Percentiles rank a stretch among this genome's conserved stretches.
Conservation (phyloP, 2,797 vertebrate species). For the Hephaestus fuliginosus region DNA sequence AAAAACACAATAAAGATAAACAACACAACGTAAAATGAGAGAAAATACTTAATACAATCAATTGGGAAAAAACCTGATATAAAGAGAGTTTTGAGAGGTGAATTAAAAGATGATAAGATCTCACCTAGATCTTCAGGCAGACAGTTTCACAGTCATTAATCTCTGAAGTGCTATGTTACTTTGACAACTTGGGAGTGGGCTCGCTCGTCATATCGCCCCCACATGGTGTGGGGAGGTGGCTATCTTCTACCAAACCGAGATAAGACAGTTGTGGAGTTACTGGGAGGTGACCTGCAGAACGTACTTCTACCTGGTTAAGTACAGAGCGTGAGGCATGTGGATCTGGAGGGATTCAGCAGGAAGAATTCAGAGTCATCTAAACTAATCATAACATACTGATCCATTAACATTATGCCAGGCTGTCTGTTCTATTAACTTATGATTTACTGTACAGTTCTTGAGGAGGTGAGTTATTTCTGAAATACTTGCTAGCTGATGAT, state of each 20-base stretch:
- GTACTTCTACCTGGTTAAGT: neutral
- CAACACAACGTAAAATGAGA: neutral
- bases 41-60: too few species aligned
- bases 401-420: neutral
- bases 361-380: neutral
- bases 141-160: neutral
- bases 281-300: neutral
- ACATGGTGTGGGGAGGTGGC: too few species aligned
- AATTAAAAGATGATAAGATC: too few species aligned
- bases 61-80: too few species aligned
- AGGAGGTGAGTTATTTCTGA: neutral
- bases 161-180: too few species aligned
- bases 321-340: neutral
- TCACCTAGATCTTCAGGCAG: neutral
- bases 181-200: neutral
- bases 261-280: too few species aligned
- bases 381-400: neutral
- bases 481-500: conserved; percentile 15
- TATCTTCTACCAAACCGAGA: too few species aligned
- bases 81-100: neutral
- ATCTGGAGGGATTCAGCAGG: neutral
- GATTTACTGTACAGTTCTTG: neutral
- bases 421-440: neutral
- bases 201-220: too few species aligned
- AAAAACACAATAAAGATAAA: neutral